Evolutionary conservation across 2,113 vertebrate genomes (phyloP), one percentile per base, ranked within the genome.

Genomic region (Dendropsophus ebraccatus): DNA sequence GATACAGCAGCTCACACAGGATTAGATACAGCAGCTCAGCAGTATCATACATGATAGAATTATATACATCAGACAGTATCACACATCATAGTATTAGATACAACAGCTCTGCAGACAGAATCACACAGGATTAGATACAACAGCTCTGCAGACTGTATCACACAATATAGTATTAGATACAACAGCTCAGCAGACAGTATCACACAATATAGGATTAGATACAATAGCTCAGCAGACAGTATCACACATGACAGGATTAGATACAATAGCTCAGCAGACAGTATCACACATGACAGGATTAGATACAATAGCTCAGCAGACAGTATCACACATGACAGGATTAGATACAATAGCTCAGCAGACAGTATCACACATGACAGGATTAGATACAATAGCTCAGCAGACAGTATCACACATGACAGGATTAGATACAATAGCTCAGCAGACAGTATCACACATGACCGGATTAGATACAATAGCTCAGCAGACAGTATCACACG

Each of bases 381-480:
- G 13, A 67, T 67, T 67, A 67, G 62, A 67, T 67, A 67, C 62
- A n/a, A n/a, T n/a, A n/a, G n/a, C n/a, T n/a, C n/a, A 62, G 58
- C 58, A 62, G 60, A 11, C 62, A 35, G 62, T 67, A 67, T 67
- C 62, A 35, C 62, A 67, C 62, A 67, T 1, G 62, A 32, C 1
- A 32, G 62, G 62, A 32, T 67, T 67, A 67, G 62, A 70, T 70
- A 70, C 67, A 19, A 10, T 30, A 17, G 62, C 62, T 67, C 62
- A 69, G 65, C 30, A 19, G 67, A 21, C 67, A 21, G 67, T 70
- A 70, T 70, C 67, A 41, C 32, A 41, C 67, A 35, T 41, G 41
- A 67, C 28, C 30, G 62, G 62, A 67, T 67, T 67, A 32, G 62
- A 67, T 67, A 67, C 62, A n/a, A n/a, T n/a, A n/a, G n/a, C n/a